A percentile compares a stretch with the other conserved stretches of the same genome.
Conservation (phyloP, 2,797 vertebrate species). For the Ctenochaetus hawaiiensis region DNA sequence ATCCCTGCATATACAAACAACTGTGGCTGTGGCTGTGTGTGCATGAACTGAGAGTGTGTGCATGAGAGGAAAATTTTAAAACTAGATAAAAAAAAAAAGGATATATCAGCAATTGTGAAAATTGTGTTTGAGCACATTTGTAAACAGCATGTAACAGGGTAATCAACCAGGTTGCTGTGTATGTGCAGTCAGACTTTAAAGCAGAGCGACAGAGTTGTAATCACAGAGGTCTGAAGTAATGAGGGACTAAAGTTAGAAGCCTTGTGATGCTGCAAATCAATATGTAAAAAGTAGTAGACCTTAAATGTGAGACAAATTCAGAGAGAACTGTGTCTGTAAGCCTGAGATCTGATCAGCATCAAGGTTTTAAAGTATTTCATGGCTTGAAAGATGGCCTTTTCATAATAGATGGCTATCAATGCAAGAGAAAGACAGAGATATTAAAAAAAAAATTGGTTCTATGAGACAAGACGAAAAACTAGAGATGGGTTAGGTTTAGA, state of each 20-base stretch:
- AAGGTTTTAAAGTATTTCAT: conserved; percentile 2
- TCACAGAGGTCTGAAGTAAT: conserved; percentile 47
- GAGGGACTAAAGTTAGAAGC: conserved; percentile 59
- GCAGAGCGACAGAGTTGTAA: conserved; percentile 42
- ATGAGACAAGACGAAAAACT: too few relatives aligned
- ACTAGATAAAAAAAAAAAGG: conserved; percentile 36
- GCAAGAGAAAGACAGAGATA: too few relatives aligned
- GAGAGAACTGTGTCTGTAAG: neutral
- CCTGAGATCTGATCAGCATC: conserved; percentile 2
- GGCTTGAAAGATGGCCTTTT: too few relatives aligned
- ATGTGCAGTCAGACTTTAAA: conserved; percentile 45
- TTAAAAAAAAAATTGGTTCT: too few relatives aligned
- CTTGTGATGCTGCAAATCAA: conserved; percentile 24
- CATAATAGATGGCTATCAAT: too few relatives aligned
- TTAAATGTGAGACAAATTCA: conserved; percentile 16
- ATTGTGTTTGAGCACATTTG: conserved; percentile 68
- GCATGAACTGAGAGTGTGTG: conserved; percentile 40
- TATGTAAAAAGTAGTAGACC: conserved; percentile 18
- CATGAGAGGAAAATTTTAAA: conserved; percentile 41
- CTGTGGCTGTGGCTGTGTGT: conserved; percentile 45
- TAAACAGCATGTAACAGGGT: conserved; percentile 65
- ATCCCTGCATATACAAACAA: conserved; percentile 80
- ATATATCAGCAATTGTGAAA: conserved; percentile 46
- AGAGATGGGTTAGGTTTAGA: too few relatives aligned
- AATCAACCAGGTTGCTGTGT: conserved; percentile 61